Evolutionary conservation across 2,113 vertebrate species (phyloP).

Genomic region (Amphiprion ocellaris): DNA sequence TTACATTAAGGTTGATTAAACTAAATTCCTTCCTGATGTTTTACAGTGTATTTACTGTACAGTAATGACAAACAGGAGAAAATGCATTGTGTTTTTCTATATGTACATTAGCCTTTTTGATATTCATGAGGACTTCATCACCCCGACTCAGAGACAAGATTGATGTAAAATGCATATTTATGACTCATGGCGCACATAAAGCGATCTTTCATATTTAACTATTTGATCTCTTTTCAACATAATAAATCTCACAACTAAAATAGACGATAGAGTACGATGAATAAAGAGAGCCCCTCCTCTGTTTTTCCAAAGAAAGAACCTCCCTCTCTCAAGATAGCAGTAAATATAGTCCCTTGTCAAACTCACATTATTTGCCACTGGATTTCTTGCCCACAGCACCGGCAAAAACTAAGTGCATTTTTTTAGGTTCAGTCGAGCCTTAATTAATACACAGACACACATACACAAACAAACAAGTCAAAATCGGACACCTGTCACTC

Average conservation of each 20-base stretch:
- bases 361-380: background rate
- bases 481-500: constrained; percentile 20
- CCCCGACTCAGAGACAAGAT: no score
- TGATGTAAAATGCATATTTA: no score
- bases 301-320: background rate
- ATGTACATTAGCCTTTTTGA: background rate
- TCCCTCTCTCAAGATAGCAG: background rate
- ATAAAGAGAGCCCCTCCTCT: no score
- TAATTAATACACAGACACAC: background rate
- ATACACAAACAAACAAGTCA: constrained; percentile 7
- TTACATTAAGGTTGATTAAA: background rate
- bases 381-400: background rate
- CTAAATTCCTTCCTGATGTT: no score
- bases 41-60: no score
- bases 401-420: background rate
- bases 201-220: background rate
- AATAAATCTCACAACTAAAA: background rate
- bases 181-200: background rate
- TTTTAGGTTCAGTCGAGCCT: no score
- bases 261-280: accelerated
- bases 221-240: background rate
- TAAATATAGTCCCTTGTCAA: background rate
- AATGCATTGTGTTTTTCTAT: background rate
- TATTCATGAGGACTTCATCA: no score
- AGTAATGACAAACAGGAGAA: no score